These are phyloP conservation scores for Onychomys arenicola DNA, from an alignment of 2,797 vertebrate genomes.

Conservation along the genomic window DNA sequence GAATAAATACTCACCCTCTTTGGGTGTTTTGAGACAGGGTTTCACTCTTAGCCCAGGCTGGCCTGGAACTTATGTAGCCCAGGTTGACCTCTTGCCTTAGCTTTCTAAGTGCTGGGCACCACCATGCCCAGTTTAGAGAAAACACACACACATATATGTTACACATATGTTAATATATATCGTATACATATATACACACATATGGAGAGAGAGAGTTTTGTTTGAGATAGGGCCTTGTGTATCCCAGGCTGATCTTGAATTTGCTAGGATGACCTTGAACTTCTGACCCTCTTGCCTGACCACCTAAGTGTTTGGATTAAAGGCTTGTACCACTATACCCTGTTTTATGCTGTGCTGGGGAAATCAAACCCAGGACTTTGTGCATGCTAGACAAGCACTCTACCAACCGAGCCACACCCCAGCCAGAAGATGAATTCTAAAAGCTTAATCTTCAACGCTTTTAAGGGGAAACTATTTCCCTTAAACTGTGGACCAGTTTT, in stretches of 20 bases:
- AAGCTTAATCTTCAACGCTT: constrained; percentile 51
- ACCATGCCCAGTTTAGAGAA: not conserved
- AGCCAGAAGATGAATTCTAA: constrained; percentile 18
- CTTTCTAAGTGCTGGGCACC: not conserved
- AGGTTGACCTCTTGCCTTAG: not conserved
- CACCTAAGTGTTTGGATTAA: not conserved
- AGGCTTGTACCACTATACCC: not conserved
- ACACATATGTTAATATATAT: no score
- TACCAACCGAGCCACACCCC: not conserved
- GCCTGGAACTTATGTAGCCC: not conserved
- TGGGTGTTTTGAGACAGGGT: not conserved
- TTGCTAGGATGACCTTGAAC: not conserved
- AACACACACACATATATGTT: not conserved
- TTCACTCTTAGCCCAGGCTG: not conserved
- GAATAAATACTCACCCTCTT: not conserved
- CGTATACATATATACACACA: not conserved
- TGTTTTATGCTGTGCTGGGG: not conserved
- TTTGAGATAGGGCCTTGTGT: not conserved
- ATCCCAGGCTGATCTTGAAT: not conserved
- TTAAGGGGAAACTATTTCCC: not conserved
- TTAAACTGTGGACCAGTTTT: not conserved
- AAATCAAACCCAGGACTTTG: not conserved
- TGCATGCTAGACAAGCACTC: not conserved
- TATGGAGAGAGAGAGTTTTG: not conserved
- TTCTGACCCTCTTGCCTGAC: not conserved